These are phyloP conservation scores for Natator depressus DNA, from an alignment of 2,113 vertebrate species.

Conservation along the genomic window DNA sequence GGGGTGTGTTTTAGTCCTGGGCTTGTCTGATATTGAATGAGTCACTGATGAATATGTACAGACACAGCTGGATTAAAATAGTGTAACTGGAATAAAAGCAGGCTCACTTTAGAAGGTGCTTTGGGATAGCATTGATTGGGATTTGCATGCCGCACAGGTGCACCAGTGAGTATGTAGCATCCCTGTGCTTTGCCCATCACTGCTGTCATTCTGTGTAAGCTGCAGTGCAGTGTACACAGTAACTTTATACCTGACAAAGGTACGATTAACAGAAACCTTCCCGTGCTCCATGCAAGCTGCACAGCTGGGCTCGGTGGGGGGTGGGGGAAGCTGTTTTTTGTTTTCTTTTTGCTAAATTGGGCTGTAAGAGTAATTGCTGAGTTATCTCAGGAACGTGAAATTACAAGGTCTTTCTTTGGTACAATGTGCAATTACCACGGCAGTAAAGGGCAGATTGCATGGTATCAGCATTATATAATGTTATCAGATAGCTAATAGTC, in stretches of 20 bases:
- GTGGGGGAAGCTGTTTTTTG: background rate
- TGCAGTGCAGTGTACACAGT: background rate
- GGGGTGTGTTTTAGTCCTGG: background rate
- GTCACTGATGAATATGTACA: background rate
- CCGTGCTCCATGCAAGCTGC: rapidly evolving
- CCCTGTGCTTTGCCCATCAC: background rate
- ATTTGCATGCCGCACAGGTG: background rate
- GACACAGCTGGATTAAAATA: background rate
- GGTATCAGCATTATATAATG: background rate
- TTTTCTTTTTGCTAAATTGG: background rate
- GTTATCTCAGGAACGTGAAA: background rate
- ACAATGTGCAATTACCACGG: background rate
- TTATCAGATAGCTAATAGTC: background rate
- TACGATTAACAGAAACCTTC: background rate
- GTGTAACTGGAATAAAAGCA: background rate
- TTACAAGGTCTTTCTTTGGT: background rate
- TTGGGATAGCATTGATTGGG: background rate
- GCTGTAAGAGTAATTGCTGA: background rate
- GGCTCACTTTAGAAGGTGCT: background rate
- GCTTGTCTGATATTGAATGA: rapidly evolving
- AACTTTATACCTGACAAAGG: background rate
- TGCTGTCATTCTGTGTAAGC: rapidly evolving
- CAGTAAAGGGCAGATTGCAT: background rate
- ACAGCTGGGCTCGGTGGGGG: rapidly evolving
- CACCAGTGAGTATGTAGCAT: background rate